Evolutionary conservation across 2,888 invertebrate species (phyloP).

Genomic region (Pachymerium ferrugineum): DNA sequence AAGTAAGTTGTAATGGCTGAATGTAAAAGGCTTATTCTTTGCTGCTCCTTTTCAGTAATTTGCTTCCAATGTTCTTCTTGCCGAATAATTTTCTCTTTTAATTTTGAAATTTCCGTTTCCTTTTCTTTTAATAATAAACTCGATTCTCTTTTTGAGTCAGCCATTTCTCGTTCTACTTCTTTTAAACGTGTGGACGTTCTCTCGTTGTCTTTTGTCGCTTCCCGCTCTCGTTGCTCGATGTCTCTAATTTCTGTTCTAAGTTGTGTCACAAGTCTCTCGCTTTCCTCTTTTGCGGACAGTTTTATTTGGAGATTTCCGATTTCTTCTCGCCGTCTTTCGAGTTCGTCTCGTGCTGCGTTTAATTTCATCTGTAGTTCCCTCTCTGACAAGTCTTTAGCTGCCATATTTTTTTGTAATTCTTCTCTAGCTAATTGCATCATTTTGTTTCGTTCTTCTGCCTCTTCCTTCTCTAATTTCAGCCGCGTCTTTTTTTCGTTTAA

Average conservation of each 20-base stretch:
- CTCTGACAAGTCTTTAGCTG: not conserved
- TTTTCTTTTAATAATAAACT: not conserved
- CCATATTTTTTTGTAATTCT: not conserved
- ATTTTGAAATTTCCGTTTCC: not conserved
- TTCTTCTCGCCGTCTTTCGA: not conserved
- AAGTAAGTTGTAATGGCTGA: not conserved
- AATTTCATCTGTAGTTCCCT: not conserved
- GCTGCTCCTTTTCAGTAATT: not conserved
- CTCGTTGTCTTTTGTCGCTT: not conserved
- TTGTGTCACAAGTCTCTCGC: not conserved
- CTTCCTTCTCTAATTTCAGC: not conserved
- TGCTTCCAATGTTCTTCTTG: not conserved
- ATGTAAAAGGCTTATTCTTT: not conserved
- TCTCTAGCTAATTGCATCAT: not conserved
- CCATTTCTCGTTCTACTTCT: not conserved
- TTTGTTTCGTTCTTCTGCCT: not conserved
- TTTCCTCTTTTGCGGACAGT: not conserved
- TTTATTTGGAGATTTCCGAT: not conserved
- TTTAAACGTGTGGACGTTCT: not conserved
- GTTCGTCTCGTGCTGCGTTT: not conserved
- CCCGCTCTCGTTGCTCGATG: not conserved
- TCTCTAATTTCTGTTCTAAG: not conserved
- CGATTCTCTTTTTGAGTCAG: not conserved
- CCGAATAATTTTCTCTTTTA: not conserved
- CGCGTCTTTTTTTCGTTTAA: not conserved